Evolutionary conservation across 2,113 vertebrate species (phyloP).

Genomic region (Pterophyllum scalare): DNA sequence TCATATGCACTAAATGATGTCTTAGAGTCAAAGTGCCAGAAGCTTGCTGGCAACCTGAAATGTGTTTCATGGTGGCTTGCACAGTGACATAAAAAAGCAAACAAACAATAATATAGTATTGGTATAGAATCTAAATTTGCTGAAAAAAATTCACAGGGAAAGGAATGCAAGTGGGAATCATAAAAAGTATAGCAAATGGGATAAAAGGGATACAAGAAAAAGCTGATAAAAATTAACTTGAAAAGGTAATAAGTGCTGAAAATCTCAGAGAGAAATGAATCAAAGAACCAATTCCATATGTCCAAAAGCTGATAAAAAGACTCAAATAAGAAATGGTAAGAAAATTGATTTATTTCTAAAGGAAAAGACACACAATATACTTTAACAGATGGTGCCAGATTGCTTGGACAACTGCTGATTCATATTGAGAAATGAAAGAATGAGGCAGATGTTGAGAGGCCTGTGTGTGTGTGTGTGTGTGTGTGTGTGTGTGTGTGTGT

Average conservation of each 20-base stretch:
- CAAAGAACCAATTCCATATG: conserved; percentile 14
- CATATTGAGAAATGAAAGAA: not conserved
- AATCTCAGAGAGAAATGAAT: conserved; percentile 3
- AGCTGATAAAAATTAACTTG: not conserved
- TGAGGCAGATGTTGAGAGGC: conserved; percentile 38
- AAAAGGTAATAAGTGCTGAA: not conserved
- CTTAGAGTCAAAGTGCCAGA: not conserved
- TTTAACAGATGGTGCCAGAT: conserved; percentile 42
- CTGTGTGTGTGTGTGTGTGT: not conserved
- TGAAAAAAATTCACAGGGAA: not conserved
- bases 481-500: too few relatives aligned
- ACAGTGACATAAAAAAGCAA: not conserved
- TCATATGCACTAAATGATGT: not conserved
- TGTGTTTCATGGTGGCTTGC: not conserved
- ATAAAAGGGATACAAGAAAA: not conserved
- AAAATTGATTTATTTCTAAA: conserved; percentile 22
- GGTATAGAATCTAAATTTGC: not conserved
- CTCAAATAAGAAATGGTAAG: not conserved
- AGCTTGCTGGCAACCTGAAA: too few relatives aligned
- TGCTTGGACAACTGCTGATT: conserved; percentile 29
- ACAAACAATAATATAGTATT: not conserved
- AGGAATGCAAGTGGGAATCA: not conserved
- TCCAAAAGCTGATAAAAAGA: conserved; percentile 12
- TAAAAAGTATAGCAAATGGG: not conserved
- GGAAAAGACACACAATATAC: conserved; percentile 26